phyloP scores from a whole-genome alignment of 2,888 invertebrate species.

The Melipona bicolor region DNA sequence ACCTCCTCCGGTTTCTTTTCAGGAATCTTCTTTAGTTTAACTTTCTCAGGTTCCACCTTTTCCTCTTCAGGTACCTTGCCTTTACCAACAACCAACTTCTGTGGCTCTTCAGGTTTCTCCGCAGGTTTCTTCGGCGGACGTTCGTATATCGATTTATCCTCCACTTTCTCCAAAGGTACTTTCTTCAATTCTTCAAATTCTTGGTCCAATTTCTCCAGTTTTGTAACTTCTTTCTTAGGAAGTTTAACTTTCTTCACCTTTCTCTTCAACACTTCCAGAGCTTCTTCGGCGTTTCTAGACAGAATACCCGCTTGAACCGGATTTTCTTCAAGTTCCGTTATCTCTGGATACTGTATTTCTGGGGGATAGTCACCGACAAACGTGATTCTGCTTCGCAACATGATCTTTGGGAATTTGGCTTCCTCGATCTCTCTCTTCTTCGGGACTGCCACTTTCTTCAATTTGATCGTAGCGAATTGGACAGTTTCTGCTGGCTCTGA shows the following conservation, averaged over 20 bases:
- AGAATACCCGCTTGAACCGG: constrained; percentile 88
- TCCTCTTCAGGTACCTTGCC: constrained; percentile 78
- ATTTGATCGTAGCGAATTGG: constrained; percentile 88
- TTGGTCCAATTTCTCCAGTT: constrained; percentile 86
- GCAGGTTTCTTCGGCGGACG: constrained; percentile 79
- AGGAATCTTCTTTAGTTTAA: constrained; percentile 82
- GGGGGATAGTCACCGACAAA: constrained; percentile 88
- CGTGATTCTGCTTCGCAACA: constrained; percentile 90
- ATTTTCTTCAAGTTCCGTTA: constrained; percentile 85
- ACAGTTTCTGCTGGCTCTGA: constrained; percentile 86
- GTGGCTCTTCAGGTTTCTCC: constrained; percentile 77
- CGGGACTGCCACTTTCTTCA: constrained; percentile 86
- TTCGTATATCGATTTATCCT: constrained; percentile 81
- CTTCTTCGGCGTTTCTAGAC: constrained; percentile 90
- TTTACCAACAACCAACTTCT: constrained; percentile 79
- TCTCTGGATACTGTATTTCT: constrained; percentile 85
- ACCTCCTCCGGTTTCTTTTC: constrained; percentile 77
- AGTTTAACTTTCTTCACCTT: constrained; percentile 86
- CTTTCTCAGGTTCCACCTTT: constrained; percentile 76
- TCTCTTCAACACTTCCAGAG: constrained; percentile 87
- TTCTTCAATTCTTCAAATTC: constrained; percentile 84
- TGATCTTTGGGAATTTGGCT: constrained; percentile 87
- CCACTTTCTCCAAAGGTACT: constrained; percentile 81
- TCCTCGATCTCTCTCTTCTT: constrained; percentile 84
- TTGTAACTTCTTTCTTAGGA: constrained; percentile 85